Conservation (phyloP, 2,113 vertebrate species). For the Sprattus sprattus region DNA sequence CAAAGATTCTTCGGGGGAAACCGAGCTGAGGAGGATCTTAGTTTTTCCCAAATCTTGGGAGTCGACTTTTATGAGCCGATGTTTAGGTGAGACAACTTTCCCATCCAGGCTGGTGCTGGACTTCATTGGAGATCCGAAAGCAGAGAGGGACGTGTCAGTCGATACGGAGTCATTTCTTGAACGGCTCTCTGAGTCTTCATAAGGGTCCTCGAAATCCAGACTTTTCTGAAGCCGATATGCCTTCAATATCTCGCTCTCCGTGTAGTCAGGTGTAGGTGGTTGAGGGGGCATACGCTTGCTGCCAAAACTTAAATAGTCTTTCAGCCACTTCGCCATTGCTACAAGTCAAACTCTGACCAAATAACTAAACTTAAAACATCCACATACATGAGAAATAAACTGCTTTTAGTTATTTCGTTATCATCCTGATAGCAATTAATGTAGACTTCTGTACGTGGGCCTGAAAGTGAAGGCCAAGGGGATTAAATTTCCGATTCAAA, state of each 20-base stretch:
- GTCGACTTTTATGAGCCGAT: slow-evolving; percentile 89
- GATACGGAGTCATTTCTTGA: slow-evolving; percentile 63
- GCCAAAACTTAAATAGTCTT: slow-evolving; percentile 87
- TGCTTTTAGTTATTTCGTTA: neutral
- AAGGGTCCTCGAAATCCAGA: slow-evolving; percentile 87
- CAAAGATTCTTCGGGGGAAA: slow-evolving; percentile 63
- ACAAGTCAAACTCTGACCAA: neutral
- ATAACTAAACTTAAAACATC: neutral
- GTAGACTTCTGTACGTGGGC: neutral
- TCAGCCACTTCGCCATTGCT: slow-evolving; percentile 92
- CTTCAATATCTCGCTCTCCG: slow-evolving; percentile 82
- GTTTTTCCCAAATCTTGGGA: slow-evolving; percentile 76
- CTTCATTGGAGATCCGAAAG: slow-evolving; percentile 71
- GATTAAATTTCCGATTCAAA: neutral
- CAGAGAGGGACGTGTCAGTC: slow-evolving; percentile 62
- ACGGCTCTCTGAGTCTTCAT: slow-evolving; percentile 71
- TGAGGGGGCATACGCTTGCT: slow-evolving; percentile 80
- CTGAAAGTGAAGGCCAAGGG: neutral
- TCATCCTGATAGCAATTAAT: neutral
- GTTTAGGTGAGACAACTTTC: slow-evolving; percentile 82
- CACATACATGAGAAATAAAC: neutral
- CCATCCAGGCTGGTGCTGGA: slow-evolving; percentile 63
- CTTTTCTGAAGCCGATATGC: slow-evolving; percentile 84
- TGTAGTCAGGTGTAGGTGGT: slow-evolving; percentile 87
- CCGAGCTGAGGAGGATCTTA: slow-evolving; percentile 73